Percentiles rank a stretch among this genome's conserved stretches.
phyloP scores from a whole-genome alignment of 2,113 vertebrate genomes.

The Serranochromis macrocephalus region DNA sequence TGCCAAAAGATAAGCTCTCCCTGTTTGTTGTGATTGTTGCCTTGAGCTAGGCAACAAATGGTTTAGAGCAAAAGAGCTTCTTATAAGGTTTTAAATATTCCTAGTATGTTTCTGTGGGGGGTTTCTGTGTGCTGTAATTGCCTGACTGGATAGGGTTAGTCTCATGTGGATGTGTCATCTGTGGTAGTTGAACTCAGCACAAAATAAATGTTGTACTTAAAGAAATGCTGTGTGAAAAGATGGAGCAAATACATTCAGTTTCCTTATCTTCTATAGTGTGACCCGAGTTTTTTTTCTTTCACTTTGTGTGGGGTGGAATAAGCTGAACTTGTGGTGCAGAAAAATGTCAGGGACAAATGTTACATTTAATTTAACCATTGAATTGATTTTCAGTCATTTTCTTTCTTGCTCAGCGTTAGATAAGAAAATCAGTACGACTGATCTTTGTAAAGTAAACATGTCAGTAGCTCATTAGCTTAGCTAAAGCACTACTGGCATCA shows the following conservation, averaged over 20 bases:
- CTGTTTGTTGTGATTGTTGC: neutral
- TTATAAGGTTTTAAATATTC: neutral
- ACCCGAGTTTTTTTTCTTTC: rapidly evolving
- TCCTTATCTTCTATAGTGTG: neutral
- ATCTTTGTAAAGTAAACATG: neutral
- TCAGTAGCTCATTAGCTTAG: neutral
- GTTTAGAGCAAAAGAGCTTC: neutral
- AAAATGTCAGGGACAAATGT: neutral
- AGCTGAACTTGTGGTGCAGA: neutral
- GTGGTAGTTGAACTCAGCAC: neutral
- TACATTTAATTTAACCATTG: neutral
- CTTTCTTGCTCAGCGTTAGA: neutral
- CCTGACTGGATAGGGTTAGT: neutral
- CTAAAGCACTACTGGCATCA: neutral
- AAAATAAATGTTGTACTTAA: neutral
- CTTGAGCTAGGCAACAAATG: neutral
- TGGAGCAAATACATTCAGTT: neutral
- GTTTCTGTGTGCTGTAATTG: neutral
- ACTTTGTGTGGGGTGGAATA: rapidly evolving
- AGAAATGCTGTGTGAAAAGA: neutral
- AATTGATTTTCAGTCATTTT: neutral
- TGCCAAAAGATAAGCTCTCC: neutral
- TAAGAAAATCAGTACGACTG: neutral
- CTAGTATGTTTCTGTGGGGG: neutral
- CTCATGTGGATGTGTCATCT: neutral